These are phyloP conservation scores for Trematomus bernacchii DNA, from an alignment of 2,797 vertebrate genomes.

Conservation along the genomic window DNA sequence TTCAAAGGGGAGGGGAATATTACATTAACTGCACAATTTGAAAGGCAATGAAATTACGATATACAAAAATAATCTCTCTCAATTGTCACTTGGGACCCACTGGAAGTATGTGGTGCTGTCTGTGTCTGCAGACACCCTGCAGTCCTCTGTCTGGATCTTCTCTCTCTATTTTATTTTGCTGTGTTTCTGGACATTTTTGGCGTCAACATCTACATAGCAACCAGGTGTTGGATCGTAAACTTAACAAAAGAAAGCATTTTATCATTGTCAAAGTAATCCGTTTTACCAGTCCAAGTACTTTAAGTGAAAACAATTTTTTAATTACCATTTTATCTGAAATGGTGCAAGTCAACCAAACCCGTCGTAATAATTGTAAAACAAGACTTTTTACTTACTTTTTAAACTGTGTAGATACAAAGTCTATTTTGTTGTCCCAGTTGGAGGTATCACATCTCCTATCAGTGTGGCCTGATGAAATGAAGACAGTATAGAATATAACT, in stretches of 20 bases:
- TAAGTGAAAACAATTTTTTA: too few relatives aligned
- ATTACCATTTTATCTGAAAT: too few relatives aligned
- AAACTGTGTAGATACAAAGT: too few relatives aligned
- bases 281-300: too few relatives aligned
- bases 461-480: not conserved
- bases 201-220: not conserved
- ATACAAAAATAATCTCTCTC: not conserved
- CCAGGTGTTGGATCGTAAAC: too few relatives aligned
- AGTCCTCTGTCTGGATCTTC: not conserved
- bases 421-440: too few relatives aligned
- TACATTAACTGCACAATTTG: slow-evolving; percentile 28
- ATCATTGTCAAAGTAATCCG: too few relatives aligned
- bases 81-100: not conserved
- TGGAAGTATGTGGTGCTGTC: not conserved
- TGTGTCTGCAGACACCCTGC: not conserved
- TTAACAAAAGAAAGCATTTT: too few relatives aligned
- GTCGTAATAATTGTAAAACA: too few relatives aligned
- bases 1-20: slow-evolving; percentile 33
- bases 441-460: not conserved
- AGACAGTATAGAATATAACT: not conserved
- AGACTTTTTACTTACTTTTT: too few relatives aligned
- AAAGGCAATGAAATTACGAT: not conserved
- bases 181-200: not conserved
- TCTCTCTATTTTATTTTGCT: not conserved
- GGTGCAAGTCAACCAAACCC: too few relatives aligned